Evolutionary conservation across 2,113 vertebrate species (phyloP).

Genomic region (Arothron firmamentum): DNA sequence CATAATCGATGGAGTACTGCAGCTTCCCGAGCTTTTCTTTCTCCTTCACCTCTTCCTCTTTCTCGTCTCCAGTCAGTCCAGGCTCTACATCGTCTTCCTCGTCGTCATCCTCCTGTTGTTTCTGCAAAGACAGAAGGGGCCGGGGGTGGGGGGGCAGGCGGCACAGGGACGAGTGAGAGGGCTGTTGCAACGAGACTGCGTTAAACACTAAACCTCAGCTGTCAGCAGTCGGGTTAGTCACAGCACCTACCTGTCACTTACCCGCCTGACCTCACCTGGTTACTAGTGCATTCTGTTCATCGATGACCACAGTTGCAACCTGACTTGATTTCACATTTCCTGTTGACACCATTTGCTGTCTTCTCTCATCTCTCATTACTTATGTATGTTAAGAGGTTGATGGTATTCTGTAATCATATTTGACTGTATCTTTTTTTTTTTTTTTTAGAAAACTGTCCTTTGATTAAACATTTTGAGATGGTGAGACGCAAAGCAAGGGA

Average conservation of each 20-base stretch:
- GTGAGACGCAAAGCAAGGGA: constrained; percentile 14
- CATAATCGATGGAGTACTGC: constrained; percentile 95
- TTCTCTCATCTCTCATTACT: constrained; percentile 4
- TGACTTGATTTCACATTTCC: constrained; percentile 79
- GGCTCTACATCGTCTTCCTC: constrained; percentile 86
- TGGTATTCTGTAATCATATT: background rate
- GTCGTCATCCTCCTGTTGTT: constrained; percentile 85
- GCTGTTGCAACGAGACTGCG: constrained; percentile 19
- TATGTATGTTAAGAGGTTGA: background rate
- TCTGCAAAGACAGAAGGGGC: constrained; percentile 67
- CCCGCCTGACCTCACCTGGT: constrained; percentile 46
- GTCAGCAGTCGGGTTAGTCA: constrained; percentile 57
- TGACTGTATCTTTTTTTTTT: background rate
- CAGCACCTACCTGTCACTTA: constrained; percentile 72
- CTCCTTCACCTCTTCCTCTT: constrained; percentile 93
- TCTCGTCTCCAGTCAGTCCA: constrained; percentile 88
- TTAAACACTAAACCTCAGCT: constrained; percentile 44
- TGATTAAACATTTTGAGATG: constrained; percentile 1
- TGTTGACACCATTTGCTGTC: constrained; percentile 75
- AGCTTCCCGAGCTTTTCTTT: constrained; percentile 94
- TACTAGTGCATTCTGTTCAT: constrained; percentile 70
- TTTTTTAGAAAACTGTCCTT: background rate
- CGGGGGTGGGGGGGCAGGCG: constrained; percentile 17
- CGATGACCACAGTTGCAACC: constrained; percentile 74
- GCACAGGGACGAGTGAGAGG: constrained; percentile 42